Percentiles rank a stretch among this genome's conserved stretches.
These are phyloP conservation scores for Ips typographus DNA, from an alignment of 1,140 invertebrate genomes.

Conservation along the genomic window DNA sequence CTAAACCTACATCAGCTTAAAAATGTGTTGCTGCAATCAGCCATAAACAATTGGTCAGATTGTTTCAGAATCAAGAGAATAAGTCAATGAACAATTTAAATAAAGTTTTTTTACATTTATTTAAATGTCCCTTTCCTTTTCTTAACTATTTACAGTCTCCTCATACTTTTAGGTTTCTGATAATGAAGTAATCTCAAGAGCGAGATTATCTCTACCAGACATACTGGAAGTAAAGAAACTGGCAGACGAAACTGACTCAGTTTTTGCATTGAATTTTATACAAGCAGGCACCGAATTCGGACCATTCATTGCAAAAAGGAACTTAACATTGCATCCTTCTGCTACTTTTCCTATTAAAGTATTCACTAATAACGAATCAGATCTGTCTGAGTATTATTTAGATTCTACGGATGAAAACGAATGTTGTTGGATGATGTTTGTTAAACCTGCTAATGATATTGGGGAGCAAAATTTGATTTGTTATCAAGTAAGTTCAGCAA, in stretches of 20 bases:
- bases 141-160: background rate
- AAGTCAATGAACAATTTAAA: no score
- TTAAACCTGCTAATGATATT: slow-evolving; percentile 54
- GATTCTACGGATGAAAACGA: slow-evolving; percentile 58
- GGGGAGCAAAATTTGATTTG: slow-evolving; percentile 65
- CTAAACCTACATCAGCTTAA: no score
- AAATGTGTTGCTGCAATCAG: no score
- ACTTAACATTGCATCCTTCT: slow-evolving; percentile 42
- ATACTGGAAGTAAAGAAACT: slow-evolving; percentile 42
- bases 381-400: slow-evolving; percentile 53
- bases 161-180: slow-evolving; percentile 6
- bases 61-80: no score
- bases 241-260: slow-evolving; percentile 40
- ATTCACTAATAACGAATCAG: slow-evolving; percentile 42
- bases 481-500: slow-evolving; percentile 57
- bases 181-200: slow-evolving; percentile 41
- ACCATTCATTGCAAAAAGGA: slow-evolving; percentile 46
- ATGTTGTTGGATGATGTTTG: slow-evolving; percentile 68
- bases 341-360: slow-evolving; percentile 48
- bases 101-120: no score
- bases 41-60: no score
- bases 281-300: slow-evolving; percentile 47
- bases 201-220: slow-evolving; percentile 45
- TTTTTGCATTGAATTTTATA: slow-evolving; percentile 39
- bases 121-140: no score